These are phyloP conservation scores for Sphaerophoria taeniata DNA, from an alignment of 2,888 invertebrate genomes.

Conservation along the genomic window DNA sequence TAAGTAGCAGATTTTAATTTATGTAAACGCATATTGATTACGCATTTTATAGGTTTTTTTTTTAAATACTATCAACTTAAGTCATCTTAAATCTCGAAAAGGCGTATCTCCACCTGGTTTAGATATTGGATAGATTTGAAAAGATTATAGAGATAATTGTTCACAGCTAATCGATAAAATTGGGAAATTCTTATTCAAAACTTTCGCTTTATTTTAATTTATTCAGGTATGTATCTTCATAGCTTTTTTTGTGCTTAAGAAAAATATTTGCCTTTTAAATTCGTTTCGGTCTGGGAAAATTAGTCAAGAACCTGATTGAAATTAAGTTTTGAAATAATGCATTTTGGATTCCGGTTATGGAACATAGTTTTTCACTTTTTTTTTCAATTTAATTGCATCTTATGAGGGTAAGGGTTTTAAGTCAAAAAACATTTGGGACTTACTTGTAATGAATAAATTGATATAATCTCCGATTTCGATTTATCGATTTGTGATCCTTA, in stretches of 20 bases:
- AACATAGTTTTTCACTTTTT: slow-evolving; percentile 19
- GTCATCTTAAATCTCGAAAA: background rate
- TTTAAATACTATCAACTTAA: background rate
- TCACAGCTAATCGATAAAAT: slow-evolving; percentile 32
- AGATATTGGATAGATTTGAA: slow-evolving; percentile 23
- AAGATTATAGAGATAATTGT: slow-evolving; percentile 29
- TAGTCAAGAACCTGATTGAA: background rate
- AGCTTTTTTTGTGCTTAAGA: background rate
- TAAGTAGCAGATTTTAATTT: slow-evolving; percentile 57
- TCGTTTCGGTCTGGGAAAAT: slow-evolving; percentile 20
- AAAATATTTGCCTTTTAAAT: slow-evolving; percentile 35
- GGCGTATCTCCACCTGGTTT: slow-evolving; percentile 1
- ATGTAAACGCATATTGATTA: slow-evolving; percentile 39
- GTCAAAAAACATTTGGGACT: slow-evolving; percentile 65
- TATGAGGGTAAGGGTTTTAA: too few species aligned
- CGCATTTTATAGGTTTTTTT: background rate
- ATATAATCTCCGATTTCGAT: slow-evolving; percentile 81
- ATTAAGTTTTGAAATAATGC: background rate
- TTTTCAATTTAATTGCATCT: background rate
- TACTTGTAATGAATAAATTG: slow-evolving; percentile 82
- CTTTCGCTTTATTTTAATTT: slow-evolving; percentile 23
- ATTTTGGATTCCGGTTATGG: slow-evolving; percentile 25
- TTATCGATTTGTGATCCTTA: slow-evolving; percentile 87
- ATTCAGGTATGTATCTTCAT: slow-evolving; percentile 10
- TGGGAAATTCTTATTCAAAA: slow-evolving; percentile 42